These are phyloP conservation scores for Condylostylus longicornis DNA, from an alignment of 1,140 invertebrate genomes.

Conservation along the genomic window DNA sequence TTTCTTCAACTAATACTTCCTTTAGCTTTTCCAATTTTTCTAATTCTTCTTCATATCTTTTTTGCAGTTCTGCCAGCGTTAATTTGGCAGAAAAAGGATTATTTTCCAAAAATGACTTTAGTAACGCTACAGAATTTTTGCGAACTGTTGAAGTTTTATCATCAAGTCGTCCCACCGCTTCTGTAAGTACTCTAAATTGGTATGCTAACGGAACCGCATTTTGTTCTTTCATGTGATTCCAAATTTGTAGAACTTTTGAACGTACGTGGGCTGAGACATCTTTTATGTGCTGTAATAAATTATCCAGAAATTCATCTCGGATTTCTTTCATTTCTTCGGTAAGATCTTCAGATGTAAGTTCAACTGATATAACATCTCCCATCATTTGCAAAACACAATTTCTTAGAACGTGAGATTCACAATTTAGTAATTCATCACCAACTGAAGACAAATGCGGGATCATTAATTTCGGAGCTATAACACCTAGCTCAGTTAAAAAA, in stretches of 20 bases:
- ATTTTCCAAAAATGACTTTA: constrained; percentile 54
- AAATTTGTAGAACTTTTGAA: constrained; percentile 61
- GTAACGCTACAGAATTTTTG: constrained; percentile 60
- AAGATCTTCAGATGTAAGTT: constrained; percentile 53
- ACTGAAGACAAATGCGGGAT: constrained; percentile 24
- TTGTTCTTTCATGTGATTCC: constrained; percentile 53
- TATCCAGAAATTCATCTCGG: constrained; percentile 55
- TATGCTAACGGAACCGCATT: constrained; percentile 54
- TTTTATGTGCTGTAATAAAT: constrained; percentile 63
- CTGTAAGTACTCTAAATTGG: constrained; percentile 45
- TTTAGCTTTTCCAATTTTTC: constrained; percentile 42
- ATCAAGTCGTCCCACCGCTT: constrained; percentile 49
- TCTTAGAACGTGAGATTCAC: constrained; percentile 56
- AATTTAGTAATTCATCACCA: constrained; percentile 23
- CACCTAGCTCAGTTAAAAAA: constrained; percentile 22
- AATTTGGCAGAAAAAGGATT: constrained; percentile 56
- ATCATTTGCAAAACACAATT: constrained; percentile 67
- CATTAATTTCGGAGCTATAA: constrained; percentile 20
- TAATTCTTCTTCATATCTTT: constrained; percentile 39
- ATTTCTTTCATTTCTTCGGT: constrained; percentile 44
- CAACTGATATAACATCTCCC: constrained; percentile 52
- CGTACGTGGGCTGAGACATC: constrained; percentile 72
- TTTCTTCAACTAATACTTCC: constrained; percentile 34
- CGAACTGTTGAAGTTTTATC: constrained; percentile 65
- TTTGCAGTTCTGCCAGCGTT: constrained; percentile 40